Conservation (phyloP, 2,797 vertebrate species). For the Coreius guichenoti region DNA sequence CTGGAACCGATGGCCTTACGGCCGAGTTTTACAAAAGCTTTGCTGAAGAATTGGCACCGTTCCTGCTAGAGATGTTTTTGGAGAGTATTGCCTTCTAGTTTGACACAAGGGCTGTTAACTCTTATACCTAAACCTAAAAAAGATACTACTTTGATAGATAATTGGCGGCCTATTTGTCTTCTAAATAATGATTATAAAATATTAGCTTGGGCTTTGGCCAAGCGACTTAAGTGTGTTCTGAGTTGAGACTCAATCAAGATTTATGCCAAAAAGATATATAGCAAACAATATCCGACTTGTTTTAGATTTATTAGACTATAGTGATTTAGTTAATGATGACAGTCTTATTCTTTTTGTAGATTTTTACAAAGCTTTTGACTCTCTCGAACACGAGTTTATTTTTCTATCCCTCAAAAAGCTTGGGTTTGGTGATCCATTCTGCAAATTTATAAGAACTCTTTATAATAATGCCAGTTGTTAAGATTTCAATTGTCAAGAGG, state of each 20-base stretch:
- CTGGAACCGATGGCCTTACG: neutral
- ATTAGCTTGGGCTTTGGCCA: neutral
- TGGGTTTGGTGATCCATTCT: neutral
- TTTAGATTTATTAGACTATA: neutral
- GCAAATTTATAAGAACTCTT: neutral
- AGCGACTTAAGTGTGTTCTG: too few species aligned
- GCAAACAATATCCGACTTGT: neutral
- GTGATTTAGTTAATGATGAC: neutral
- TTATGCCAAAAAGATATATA: too few species aligned
- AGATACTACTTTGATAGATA: neutral
- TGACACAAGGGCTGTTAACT: neutral
- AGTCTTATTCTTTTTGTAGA: neutral
- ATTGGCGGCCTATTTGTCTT: neutral
- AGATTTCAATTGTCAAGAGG: neutral
- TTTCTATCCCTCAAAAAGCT: neutral
- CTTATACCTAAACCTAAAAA: neutral
- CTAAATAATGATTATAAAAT: constrained; percentile 17
- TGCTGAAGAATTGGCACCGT: neutral
- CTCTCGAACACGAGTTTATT: neutral
- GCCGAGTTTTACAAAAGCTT: constrained; percentile 15
- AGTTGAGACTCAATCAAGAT: too few species aligned
- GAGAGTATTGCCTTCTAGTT: constrained; percentile 3
- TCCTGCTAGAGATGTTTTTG: neutral
- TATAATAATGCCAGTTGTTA: neutral
- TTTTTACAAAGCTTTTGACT: neutral